Base-by-base conservation (phyloP, 2,797 vertebrate genomes). In the Amniataba percoides region DNA sequence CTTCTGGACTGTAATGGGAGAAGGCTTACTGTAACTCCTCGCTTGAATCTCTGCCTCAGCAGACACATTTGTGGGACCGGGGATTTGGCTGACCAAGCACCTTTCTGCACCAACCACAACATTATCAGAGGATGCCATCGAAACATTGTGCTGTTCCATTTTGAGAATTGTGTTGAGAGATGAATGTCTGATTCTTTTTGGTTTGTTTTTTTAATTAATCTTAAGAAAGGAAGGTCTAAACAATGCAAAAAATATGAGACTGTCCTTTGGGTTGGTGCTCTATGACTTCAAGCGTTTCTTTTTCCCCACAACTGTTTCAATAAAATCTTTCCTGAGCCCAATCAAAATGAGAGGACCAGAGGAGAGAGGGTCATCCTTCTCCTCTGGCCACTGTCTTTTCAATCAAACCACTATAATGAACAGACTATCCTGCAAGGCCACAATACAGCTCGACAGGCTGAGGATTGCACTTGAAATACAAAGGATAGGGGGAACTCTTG, bases 1-100 rank as follows among this genome's bases (percentile, higher is more conserved):
- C 59, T 46, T 49, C 23, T 80, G 49, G 81, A 69, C 65, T 76
- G 74, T 87, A 86, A 87, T 89, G 78, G 85, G 82, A 87, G 76
- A 71, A 68, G 71, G 59, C 62, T 78, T 85, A 81, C 75, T 87
- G 82, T 86, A 81, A 86, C 78, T 81, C 64, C 25, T n/a, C 73
- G 77, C 84, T 86, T 74, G 68, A 89, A 88, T 78, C 71, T 87
- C 71, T 86, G 87, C 85, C 69, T 88, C 86, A 84, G 87, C 82
- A 88, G 78, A 75, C 81, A 88, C 82, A 75, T 91, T 85, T 86
- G 71, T 82, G 87, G 74, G 55, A 76, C 74, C 10, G 39, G 70
- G 72, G 82, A 85, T 87, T 88, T 87, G 89, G 86, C 88, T 87
- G 90, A 91, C 78, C 76, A 80, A 88, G 89, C 89, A 86, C 81